Evolutionary conservation across 2,797 vertebrate genomes (phyloP).

Genomic region (Pseudopleuronectes americanus): DNA sequence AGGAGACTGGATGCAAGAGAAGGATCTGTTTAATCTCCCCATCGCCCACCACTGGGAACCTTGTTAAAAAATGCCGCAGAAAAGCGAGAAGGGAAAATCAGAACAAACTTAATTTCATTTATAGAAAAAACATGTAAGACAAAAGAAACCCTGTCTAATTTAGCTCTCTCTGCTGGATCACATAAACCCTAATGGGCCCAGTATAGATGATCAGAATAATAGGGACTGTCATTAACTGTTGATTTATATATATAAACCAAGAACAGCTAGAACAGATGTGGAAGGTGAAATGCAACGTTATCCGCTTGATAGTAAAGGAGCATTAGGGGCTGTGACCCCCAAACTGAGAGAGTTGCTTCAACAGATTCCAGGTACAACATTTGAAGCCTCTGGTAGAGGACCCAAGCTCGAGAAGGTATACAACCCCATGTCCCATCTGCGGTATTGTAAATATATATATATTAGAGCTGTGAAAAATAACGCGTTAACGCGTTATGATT

Average conservation of each 20-base stretch:
- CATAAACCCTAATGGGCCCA: slow-evolving; percentile 14
- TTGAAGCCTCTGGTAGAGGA: too few relatives aligned
- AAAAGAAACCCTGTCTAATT: not conserved
- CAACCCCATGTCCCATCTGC: too few relatives aligned
- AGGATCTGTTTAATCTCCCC: slow-evolving; percentile 49
- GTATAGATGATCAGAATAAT: slow-evolving; percentile 15
- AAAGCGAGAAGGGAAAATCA: slow-evolving; percentile 29
- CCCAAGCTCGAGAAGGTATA: too few relatives aligned
- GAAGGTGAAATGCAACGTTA: too few relatives aligned
- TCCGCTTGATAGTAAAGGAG: too few relatives aligned
- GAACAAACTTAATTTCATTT: slow-evolving; percentile 32
- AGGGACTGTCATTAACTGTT: not conserved
- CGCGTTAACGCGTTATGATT: too few relatives aligned
- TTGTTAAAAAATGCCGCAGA: slow-evolving; percentile 54
- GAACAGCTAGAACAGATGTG: too few relatives aligned
- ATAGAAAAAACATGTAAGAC: slow-evolving; percentile 18
- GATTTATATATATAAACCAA: not conserved
- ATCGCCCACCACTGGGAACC: slow-evolving; percentile 54
- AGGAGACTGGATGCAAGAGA: slow-evolving; percentile 54
- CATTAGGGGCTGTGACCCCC: too few relatives aligned
- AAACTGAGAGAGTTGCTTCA: too few relatives aligned
- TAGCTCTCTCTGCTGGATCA: not conserved
- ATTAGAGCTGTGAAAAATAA: too few relatives aligned
- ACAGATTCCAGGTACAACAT: too few relatives aligned
- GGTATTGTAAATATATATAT: too few relatives aligned